Base-by-base conservation (phyloP, 2,888 invertebrate species). In the Eupithecia dodoneata region DNA sequence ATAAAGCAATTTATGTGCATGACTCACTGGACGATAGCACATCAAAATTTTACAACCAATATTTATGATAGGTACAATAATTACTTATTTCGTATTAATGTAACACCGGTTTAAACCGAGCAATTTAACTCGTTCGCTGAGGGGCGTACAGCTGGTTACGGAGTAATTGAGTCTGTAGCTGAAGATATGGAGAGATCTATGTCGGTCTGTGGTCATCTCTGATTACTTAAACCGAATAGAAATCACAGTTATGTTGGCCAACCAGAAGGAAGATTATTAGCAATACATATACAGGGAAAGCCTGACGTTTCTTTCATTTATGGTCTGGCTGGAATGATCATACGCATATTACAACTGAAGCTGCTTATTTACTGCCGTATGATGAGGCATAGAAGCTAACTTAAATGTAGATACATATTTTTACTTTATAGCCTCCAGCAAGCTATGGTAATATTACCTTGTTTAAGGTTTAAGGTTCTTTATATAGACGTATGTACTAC, bases 1-100 rank as follows among this genome's bases (percentile, higher is more conserved):
- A 87, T 91, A 90, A 89, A 91, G 88, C 89, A 89, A 92, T 93
- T 92, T 92, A 92, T 90, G 89, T 84, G 84, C 88, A 90, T 94
- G 93, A 94, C 85, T 94, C 94, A 94, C 87, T 85, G 47, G 45
- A 85, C 87, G 85, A 85, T 87, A 86, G 84, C 85, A 86, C 84
- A 87, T 89, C 88, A 88, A 89, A 87, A 88, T 85, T 87, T 86
- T 83, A 83, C 83, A 81, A 76, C 81, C 82, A 85, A 87, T 87
- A 85, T 84, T 84, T 85, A 85, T 80, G 78, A 74, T 82, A 81
- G 79, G 72, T 71, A 70, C 80, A 83, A 84, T 87, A 85, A 44
- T 83, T 85, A 85, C 70, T 85, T 76, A 80, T 81, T 77, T 78
- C 59, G 80, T 80, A 82, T 85, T 81, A 79, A 83, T 82, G 75